Evolutionary conservation across 1,140 invertebrate genomes (phyloP), one percentile per base, ranked within the genome.

Genomic region (Nylanderia fulva): DNA sequence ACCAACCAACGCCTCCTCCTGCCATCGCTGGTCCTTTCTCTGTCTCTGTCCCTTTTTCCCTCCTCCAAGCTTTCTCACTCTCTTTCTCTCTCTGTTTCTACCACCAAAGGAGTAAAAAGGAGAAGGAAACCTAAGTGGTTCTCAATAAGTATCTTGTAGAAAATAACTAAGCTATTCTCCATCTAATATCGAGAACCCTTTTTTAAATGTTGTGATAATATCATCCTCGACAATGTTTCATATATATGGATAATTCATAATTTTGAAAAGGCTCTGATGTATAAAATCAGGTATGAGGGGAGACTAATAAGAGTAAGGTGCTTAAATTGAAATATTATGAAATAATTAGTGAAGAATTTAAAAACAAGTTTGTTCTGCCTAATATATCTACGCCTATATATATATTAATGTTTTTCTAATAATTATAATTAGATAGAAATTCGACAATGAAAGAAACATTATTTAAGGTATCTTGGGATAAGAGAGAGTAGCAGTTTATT

Each of bases 41-140:
- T 76, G 63, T 61, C 85, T 72, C 33, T 33, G 29, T 74, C 60
- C 58, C n/a, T 54, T 21, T 74, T 66, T 58, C 83, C 64, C 66
- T 58, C 85, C 66, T 33, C 69, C n/a, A n/a, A n/a, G n/a, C n/a
- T n/a, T n/a, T n/a, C n/a, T n/a, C n/a, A n/a, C n/a, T n/a, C 58
- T 52, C 54, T 63, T 24, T 63, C 45, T 64, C 86, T 72, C 79
- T 80, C 85, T 86, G 76, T 86, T 64, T 72, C 85, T 72, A 63
- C 58, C 36, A 74, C 60, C 64, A 11, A 88, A 86, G 82, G 36
- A 82, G 24, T 39, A 63, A 86, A 85, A 85, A 80, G 63, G 66
- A 77, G 88, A 76, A 84, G 90, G 80, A 68, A 86, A 52, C 69
- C 68, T 74, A 72, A 90, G 88, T 71, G 89, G 89, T 90, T 90